Evolutionary conservation across 2,797 vertebrate genomes (phyloP).

Genomic region (Artibeus lituratus): DNA sequence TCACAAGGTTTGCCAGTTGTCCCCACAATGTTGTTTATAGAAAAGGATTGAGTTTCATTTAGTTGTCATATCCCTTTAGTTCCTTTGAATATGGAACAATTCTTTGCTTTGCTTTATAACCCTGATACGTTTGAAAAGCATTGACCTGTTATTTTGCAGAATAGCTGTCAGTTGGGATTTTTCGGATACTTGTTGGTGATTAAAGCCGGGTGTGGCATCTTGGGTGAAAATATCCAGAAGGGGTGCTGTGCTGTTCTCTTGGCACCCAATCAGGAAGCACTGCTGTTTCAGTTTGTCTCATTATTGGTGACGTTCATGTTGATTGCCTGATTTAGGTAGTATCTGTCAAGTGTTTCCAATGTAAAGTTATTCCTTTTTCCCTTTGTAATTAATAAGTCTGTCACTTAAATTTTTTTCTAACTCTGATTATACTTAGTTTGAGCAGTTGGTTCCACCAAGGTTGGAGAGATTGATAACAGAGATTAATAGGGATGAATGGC

Average conservation of each 20-base stretch:
- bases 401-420: not conserved
- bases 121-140: too few species aligned
- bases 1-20: not conserved
- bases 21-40: too few species aligned
- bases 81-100: too few species aligned
- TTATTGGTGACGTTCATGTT: not conserved
- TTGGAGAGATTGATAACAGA: not conserved
- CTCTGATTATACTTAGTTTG: not conserved
- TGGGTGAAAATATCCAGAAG: not conserved
- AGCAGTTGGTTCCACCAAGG: not conserved
- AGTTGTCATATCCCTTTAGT: too few species aligned
- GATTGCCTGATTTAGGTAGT: not conserved
- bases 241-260: not conserved
- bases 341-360: not conserved
- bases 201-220: not conserved
- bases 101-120: too few species aligned
- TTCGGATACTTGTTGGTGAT: not conserved
- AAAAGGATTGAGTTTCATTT: too few species aligned
- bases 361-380: not conserved
- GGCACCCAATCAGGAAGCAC: too few species aligned
- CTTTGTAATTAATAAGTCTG: not conserved
- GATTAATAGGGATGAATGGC: not conserved
- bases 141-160: too few species aligned
- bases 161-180: not conserved
- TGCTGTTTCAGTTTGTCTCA: not conserved